phyloP scores from a whole-genome alignment of 2,797 vertebrate genomes.

The Tachyglossus aculeatus region DNA sequence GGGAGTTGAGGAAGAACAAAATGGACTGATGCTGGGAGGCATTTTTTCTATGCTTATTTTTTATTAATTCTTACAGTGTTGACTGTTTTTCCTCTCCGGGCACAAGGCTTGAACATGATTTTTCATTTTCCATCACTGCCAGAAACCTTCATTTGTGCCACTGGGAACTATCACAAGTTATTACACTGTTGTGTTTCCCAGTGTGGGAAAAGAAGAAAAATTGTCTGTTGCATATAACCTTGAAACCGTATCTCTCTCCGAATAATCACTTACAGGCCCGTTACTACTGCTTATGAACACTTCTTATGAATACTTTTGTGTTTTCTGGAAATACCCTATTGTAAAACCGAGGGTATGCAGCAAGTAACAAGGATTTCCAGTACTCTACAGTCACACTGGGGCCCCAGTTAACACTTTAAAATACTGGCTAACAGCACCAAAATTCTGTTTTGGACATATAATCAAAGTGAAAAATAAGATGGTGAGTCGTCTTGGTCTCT shows the following conservation, averaged over 20 bases:
- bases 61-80: neutral
- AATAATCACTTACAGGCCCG: conserved; percentile 19
- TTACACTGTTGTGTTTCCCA: conserved; percentile 46
- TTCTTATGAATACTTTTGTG: too few relatives aligned
- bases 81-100: neutral
- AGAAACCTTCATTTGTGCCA: conserved; percentile 30
- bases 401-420: conserved; percentile 54
- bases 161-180: neutral
- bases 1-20: neutral
- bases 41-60: neutral
- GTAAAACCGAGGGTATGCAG: conserved; percentile 20
- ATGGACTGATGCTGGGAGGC: neutral
- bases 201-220: conserved; percentile 31
- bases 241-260: neutral
- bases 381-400: conserved; percentile 40
- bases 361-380: conserved; percentile 17
- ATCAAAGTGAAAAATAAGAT: conserved; percentile 34
- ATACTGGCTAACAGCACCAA: conserved; percentile 19
- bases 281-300: conserved; percentile 15
- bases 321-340: conserved; percentile 2
- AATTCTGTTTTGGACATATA: conserved; percentile 42
- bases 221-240: conserved; percentile 41
- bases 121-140: conserved; percentile 38
- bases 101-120: conserved; percentile 1
- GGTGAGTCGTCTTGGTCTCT: conserved; percentile 44